Evolutionary conservation across 64 coral and sea anemone species (phyloP), one percentile per base, ranked within the genome.

Genomic region (Porites australiensis): DNA sequence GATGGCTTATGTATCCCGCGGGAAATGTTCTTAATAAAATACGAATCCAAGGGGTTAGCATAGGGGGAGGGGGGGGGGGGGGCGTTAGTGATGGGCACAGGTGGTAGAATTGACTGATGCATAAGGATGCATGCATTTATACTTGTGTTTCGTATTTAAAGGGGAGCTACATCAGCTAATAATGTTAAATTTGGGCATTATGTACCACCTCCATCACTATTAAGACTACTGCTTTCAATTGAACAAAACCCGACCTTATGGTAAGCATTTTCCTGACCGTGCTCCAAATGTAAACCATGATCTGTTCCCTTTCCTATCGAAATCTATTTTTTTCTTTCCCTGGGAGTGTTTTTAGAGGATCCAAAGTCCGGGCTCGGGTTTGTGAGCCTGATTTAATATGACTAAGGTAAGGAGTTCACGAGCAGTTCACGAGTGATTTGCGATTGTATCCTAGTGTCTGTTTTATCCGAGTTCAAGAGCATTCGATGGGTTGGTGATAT

Each of bases 221-320:
- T 70, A 70, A 70, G 68, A 70, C 68, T 70, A 70, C 68, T 70
- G 68, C 44, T 70, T 70, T 70, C 68, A 70, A 70, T 70, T 70
- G 68, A 70, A 70, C 68, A 70, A 70, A 70, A 70, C 68, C 68
- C n/a, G n/a, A n/a, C n/a, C n/a, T n/a, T n/a, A n/a, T n/a, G n/a
- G n/a, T n/a, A n/a, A n/a, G n/a, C n/a, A n/a, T n/a, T n/a, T n/a
- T n/a, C n/a, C n/a, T n/a, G n/a, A n/a, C 68, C 68, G 4, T 70
- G 23, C 68, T 70, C 68, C 68, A 70, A 37, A 70, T 70, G 68
- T 70, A 70, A 70, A 70, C 68, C 68, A 70, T 70, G 68, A 70
- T 7, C 58, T 13, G 58, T 60, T 60, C 21, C 68, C 21, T 22
- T 70, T 70, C 68, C 68, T 70, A 70, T 70, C 68, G 21, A 70